Conservation (phyloP, 1,140 invertebrate genomes). For the Apis florea region DNA sequence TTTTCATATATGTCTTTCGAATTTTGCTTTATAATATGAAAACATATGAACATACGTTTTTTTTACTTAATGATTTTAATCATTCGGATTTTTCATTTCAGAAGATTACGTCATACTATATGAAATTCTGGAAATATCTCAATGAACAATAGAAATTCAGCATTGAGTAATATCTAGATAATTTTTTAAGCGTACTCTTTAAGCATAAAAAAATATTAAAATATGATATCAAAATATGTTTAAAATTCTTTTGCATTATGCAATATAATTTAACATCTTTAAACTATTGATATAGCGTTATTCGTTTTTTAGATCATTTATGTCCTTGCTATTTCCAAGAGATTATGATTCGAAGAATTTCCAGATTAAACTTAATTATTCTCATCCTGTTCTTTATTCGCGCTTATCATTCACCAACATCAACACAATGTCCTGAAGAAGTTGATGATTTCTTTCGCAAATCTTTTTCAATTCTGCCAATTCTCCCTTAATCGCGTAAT, state of each 20-base stretch:
- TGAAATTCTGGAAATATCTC: background rate
- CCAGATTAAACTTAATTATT: background rate
- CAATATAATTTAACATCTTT: background rate
- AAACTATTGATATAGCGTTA: background rate
- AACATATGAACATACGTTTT: background rate
- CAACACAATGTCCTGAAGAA: conserved; percentile 68
- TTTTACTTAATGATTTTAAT: background rate
- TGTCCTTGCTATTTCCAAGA: background rate
- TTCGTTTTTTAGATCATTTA: conserved; percentile 19
- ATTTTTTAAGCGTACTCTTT: background rate
- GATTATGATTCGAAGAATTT: background rate
- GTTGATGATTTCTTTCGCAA: conserved; percentile 70
- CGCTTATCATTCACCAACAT: conserved; percentile 55
- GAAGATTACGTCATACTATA: conserved; percentile 4
- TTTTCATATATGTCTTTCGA: background rate
- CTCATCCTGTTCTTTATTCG: conserved; percentile 27
- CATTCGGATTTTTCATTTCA: background rate
- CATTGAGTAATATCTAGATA: too few relatives aligned
- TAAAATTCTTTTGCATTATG: background rate
- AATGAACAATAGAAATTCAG: background rate
- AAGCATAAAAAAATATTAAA: background rate
- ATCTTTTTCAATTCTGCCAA: conserved; percentile 68
- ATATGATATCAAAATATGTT: too few relatives aligned
- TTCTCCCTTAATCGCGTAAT: conserved; percentile 60
- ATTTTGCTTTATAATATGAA: background rate